Percentiles rank a stretch among this genome's conserved stretches.
phyloP scores from a whole-genome alignment of 2,888 invertebrate genomes.

The Chaitophorus viminalis region DNA sequence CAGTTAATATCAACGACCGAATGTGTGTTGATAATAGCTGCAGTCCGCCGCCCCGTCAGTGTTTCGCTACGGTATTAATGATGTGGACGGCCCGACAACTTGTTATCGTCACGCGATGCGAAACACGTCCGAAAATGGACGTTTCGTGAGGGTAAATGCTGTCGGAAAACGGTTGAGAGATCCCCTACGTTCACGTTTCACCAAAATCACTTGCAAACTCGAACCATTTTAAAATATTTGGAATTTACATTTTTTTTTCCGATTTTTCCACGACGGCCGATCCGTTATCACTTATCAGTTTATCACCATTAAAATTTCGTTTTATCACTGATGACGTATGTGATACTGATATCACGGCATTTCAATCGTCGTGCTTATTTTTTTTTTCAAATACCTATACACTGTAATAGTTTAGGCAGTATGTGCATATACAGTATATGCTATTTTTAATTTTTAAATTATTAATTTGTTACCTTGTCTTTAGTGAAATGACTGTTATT shows the following conservation, averaged over 20 bases:
- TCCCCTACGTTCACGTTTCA: too few relatives aligned
- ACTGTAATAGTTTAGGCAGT: too few relatives aligned
- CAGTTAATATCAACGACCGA: constrained; percentile 12
- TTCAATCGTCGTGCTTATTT: neutral
- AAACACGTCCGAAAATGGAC: neutral
- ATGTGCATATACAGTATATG: too few relatives aligned
- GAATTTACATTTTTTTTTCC: neutral
- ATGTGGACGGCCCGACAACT: neutral
- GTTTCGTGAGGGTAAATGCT: neutral
- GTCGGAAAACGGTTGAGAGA: too few relatives aligned
- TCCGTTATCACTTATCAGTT: neutral
- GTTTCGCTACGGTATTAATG: constrained; percentile 16
- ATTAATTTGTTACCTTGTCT: constrained; percentile 17
- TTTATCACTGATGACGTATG: constrained; percentile 55
- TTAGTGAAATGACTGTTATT: neutral
- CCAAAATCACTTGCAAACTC: neutral
- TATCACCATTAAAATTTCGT: neutral
- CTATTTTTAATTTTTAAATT: constrained; percentile 30
- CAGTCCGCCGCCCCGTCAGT: neutral
- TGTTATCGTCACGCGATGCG: neutral
- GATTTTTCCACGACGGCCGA: neutral
- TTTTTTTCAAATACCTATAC: neutral
- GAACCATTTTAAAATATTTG: too few relatives aligned
- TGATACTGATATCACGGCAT: constrained; percentile 20
- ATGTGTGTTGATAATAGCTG: constrained; percentile 39